Percentiles rank a stretch among this genome's conserved stretches.
These are phyloP conservation scores for Ptychobarbus kaznakovi DNA, from an alignment of 2,797 vertebrate genomes.

Conservation along the genomic window DNA sequence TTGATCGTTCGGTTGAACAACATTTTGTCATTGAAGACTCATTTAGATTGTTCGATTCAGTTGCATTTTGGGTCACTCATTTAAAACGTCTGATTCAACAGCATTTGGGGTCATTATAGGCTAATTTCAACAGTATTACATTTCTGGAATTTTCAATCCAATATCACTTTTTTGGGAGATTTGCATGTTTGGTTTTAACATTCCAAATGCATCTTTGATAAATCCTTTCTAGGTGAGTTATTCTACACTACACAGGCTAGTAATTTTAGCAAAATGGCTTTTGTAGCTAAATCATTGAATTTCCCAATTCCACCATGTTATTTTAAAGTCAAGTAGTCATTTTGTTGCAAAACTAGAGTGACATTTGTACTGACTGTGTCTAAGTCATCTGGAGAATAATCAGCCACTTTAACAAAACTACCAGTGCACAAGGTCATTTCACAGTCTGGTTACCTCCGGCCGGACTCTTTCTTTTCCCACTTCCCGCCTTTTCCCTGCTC, in stretches of 20 bases:
- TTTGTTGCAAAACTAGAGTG: neutral
- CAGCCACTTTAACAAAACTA: slow-evolving; percentile 23
- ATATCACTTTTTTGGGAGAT: neutral
- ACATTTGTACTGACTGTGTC: neutral
- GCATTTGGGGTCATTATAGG: neutral
- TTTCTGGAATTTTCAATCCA: neutral
- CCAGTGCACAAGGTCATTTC: slow-evolving; percentile 42
- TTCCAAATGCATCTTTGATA: neutral
- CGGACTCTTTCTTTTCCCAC: slow-evolving; percentile 1
- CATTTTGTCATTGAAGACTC: neutral
- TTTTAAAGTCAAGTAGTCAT: neutral
- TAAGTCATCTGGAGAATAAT: slow-evolving; percentile 31
- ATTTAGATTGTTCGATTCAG: neutral
- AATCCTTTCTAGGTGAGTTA: neutral
- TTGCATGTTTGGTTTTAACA: neutral
- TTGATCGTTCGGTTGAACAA: neutral
- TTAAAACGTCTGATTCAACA: neutral
- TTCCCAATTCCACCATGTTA: neutral
- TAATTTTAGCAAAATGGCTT: neutral
- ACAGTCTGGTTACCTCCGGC: slow-evolving; percentile 46
- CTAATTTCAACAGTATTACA: neutral
- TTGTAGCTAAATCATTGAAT: neutral
- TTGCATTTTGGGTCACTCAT: neutral
- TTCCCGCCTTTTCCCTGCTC: slow-evolving; percentile 32
- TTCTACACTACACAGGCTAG: neutral